Evolutionary conservation across 2,888 invertebrate species (phyloP).

Genomic region (Prosapia bicincta): DNA sequence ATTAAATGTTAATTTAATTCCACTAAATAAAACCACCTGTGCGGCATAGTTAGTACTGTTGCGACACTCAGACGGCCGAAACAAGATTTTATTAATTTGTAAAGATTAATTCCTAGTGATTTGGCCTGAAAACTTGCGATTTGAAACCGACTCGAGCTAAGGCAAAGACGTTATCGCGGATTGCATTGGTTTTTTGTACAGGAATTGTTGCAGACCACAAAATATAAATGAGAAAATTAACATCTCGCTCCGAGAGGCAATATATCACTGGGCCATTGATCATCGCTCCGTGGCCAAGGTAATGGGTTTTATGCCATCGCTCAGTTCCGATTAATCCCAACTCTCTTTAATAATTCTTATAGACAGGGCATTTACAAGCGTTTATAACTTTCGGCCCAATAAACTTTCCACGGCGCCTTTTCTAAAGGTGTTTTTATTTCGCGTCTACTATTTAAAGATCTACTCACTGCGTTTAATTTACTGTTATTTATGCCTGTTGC

Average conservation of each 20-base stretch:
- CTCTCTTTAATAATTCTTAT: constrained; percentile 39
- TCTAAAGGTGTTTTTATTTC: constrained; percentile 15
- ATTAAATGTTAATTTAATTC: too few relatives aligned
- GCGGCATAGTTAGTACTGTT: too few relatives aligned
- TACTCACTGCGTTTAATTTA: too few relatives aligned
- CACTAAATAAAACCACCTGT: too few relatives aligned
- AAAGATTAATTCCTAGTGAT: too few relatives aligned
- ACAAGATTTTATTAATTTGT: too few relatives aligned
- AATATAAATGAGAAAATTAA: constrained; percentile 25
- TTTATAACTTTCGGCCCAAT: constrained; percentile 33
- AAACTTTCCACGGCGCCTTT: constrained; percentile 23
- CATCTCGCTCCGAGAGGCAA: constrained; percentile 29
- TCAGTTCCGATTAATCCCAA: constrained; percentile 38
- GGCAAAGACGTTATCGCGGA: too few relatives aligned
- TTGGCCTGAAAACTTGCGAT: too few relatives aligned
- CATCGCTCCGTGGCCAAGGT: constrained; percentile 34
- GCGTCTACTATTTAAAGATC: neutral
- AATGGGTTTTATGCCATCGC: constrained; percentile 39
- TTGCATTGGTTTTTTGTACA: neutral
- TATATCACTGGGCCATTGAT: constrained; percentile 38
- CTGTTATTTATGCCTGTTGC: too few relatives aligned
- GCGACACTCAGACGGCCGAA: too few relatives aligned
- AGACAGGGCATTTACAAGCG: constrained; percentile 39
- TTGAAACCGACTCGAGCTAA: too few relatives aligned
- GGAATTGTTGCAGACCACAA: neutral